Base-by-base conservation (phyloP, 2,113 vertebrate species). In the Maccullochella peelii region DNA sequence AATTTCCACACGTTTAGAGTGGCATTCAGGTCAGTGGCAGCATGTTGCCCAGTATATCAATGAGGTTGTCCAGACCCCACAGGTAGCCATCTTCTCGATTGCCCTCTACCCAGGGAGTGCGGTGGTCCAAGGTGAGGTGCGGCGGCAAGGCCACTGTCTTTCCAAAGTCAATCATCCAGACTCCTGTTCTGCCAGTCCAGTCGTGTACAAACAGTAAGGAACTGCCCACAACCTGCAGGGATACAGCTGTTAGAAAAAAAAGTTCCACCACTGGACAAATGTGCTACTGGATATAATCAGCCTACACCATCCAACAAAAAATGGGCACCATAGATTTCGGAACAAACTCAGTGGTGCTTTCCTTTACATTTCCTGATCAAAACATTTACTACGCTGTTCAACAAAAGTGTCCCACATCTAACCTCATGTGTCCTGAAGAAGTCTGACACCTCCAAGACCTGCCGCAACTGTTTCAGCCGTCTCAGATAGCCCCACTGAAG, bases 111-210 rank as follows among this genome's bases (percentile, higher is more conserved):
- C 97, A 97, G 6, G 96, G 95, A 66, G 94, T 94, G 67, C 96
- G 94, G 89, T 97, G 97, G 86, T 96, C 96, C 90, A 97, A 88
- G 0, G 90, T 95, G 73, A 95, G 93, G 42, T 91, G 90, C 15
- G 92, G 59, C 0, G 96, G 94, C 66, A 97, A 83, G 6, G 91
- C 86, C 42, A 94, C 90, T 0, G 97, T 97, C 94, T 97, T 97
- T 77, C 96, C 97, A 33, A 97, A 97, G 94, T 97, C 97, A 4
- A 97, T 97, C 97, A 97, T 97, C 97, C 97, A 97, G 42, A 97
- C 96, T 11, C 95, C 96, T 49, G 96, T 96, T 79, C 93, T 93
- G 59, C 95, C 95, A 0, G 94, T 94, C 47, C 91, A 84, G 86
- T 97, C 96, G 0, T 97, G 97, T 50, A 97, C 94, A 25, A 97